Conservation (phyloP, 2,797 vertebrate genomes). For the Crenuchus spilurus region DNA sequence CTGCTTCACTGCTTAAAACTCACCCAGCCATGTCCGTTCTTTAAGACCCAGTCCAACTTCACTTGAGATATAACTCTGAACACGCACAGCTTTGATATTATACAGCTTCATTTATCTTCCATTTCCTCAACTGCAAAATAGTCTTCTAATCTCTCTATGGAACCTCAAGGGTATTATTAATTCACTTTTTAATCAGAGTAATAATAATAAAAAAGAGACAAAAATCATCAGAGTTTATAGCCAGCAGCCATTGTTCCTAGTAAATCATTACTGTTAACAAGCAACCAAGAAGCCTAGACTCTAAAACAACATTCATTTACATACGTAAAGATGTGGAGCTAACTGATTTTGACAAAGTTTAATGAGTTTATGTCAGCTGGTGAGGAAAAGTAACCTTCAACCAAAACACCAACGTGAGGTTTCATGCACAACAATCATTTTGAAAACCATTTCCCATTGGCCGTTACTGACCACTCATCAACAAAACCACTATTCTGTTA, state of each 20-base stretch:
- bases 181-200: neutral
- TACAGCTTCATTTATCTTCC: neutral
- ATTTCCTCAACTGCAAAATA: neutral
- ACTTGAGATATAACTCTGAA: neutral
- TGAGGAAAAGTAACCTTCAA: no score
- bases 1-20: neutral
- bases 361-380: no score
- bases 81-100: neutral
- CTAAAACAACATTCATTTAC: neutral
- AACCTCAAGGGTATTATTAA: slow-evolving; percentile 4
- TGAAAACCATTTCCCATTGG: no score
- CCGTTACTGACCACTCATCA: no score
- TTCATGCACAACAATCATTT: no score
- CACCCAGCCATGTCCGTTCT: neutral
- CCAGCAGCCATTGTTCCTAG: neutral
- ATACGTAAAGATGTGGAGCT: no score
- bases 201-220: neutral
- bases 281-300: neutral
- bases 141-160: neutral
- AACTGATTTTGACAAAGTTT: no score
- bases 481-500: no score
- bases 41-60: neutral
- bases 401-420: no score
- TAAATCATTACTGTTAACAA: neutral
- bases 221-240: slow-evolving; percentile 3